Evolutionary conservation across 2,888 invertebrate species (phyloP).

Genomic region (Cantharis nigra): DNA sequence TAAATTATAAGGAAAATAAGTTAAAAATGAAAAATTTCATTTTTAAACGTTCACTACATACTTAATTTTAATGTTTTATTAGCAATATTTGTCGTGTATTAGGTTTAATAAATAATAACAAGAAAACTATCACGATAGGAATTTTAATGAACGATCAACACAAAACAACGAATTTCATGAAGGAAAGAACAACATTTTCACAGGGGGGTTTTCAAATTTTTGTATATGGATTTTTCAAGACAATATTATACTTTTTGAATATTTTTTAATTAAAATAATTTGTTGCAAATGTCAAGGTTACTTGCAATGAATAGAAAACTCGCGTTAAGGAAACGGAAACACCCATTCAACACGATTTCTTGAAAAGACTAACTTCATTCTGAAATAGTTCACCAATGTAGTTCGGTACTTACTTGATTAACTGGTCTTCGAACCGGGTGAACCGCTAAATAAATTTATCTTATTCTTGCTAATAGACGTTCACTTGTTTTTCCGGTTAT

Average conservation of each 20-base stretch:
- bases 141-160: constrained; percentile 4
- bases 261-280: constrained; percentile 5
- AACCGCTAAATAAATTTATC: constrained; percentile 38
- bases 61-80: neutral
- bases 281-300: constrained; percentile 8
- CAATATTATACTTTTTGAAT: neutral
- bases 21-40: neutral
- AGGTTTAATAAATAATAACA: constrained; percentile 1
- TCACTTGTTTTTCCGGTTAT: constrained; percentile 38
- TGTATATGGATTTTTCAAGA: neutral
- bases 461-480: constrained; percentile 34
- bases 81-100: neutral
- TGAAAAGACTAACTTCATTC: constrained; percentile 29
- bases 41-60: neutral
- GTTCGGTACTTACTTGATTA: constrained; percentile 31
- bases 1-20: neutral
- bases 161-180: constrained; percentile 1
- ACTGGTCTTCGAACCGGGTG: constrained; percentile 38
- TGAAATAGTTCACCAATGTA: constrained; percentile 30
- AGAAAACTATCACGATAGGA: constrained; percentile 8
- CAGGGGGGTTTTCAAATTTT: neutral
- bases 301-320: neutral
- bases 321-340: constrained; percentile 21
- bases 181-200: neutral
- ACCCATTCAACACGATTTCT: constrained; percentile 24